Evolutionary conservation across 2,888 invertebrate species (phyloP).

Genomic region (Timema cristinae): DNA sequence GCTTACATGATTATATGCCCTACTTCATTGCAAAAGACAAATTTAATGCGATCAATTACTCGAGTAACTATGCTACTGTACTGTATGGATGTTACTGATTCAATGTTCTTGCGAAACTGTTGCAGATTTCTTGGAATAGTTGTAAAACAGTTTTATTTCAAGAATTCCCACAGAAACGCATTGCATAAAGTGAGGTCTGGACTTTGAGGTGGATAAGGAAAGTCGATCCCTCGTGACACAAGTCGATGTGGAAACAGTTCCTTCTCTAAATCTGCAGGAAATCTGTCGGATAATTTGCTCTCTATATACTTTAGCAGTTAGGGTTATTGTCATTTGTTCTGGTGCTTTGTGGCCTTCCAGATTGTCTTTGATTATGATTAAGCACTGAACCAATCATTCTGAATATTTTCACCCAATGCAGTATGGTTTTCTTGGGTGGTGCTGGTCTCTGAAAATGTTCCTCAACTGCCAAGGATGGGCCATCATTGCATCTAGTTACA

Average conservation of each 20-base stretch:
- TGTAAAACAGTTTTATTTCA: neutral
- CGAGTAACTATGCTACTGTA: neutral
- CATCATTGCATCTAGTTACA: neutral
- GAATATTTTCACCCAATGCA: neutral
- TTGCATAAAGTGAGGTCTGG: neutral
- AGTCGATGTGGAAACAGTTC: neutral
- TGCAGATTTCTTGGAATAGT: neutral
- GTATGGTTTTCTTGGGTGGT: slow-evolving; percentile 7
- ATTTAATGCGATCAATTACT: neutral
- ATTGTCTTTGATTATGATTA: neutral
- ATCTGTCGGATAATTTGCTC: neutral
- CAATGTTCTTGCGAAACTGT: neutral
- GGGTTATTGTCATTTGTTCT: neutral
- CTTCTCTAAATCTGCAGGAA: too few relatives aligned
- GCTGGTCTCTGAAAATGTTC: neutral
- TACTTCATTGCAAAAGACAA: too few relatives aligned
- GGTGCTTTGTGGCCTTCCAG: slow-evolving; percentile 4
- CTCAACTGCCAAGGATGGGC: neutral
- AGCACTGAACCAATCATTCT: neutral
- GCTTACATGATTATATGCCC: too few relatives aligned
- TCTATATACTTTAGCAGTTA: neutral
- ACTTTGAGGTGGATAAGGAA: neutral
- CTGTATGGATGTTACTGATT: neutral
- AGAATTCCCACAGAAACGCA: neutral
- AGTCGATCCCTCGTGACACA: neutral